Percentiles rank a stretch among this genome's conserved stretches.
Evolutionary conservation across 2,888 invertebrate genomes (phyloP).

Genomic region (Subacronicta megacephala): DNA sequence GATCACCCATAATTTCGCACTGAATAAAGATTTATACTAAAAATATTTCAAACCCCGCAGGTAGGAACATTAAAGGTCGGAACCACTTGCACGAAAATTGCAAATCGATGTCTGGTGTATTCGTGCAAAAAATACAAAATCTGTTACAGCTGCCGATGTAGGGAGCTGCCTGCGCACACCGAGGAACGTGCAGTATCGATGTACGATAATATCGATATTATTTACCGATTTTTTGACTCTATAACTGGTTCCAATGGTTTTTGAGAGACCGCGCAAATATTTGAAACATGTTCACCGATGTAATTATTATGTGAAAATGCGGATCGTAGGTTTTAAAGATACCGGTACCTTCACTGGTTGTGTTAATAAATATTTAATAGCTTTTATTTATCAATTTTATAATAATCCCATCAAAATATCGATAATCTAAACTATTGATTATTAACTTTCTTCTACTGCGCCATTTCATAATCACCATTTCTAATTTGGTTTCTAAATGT

Average conservation of each 20-base stretch:
- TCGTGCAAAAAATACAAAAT: constrained; percentile 77
- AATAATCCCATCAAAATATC: too few species aligned
- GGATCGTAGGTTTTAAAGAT: constrained; percentile 14
- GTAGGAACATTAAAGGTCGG: constrained; percentile 49
- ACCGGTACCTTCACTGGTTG: too few species aligned
- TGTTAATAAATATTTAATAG: too few species aligned
- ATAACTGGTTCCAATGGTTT: constrained; percentile 34
- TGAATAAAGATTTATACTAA: constrained; percentile 19
- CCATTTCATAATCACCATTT: too few species aligned
- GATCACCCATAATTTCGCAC: constrained; percentile 6
- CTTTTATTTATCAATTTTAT: too few species aligned
- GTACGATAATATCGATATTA: constrained; percentile 50
- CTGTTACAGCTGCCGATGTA: constrained; percentile 71
- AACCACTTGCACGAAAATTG: constrained; percentile 72
- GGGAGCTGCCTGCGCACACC: constrained; percentile 22
- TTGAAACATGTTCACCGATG: constrained; percentile 26
- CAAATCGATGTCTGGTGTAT: constrained; percentile 72
- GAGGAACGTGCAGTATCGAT: constrained; percentile 46
- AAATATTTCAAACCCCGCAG: constrained; percentile 40
- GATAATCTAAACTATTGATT: too few species aligned
- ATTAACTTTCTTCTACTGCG: too few species aligned
- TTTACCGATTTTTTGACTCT: constrained; percentile 34
- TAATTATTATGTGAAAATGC: constrained; percentile 47
- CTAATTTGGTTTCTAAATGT: too few species aligned
- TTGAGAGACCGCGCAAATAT: constrained; percentile 31